Conservation (phyloP, 2,797 vertebrate genomes). For the Sebastes oblongus region DNA sequence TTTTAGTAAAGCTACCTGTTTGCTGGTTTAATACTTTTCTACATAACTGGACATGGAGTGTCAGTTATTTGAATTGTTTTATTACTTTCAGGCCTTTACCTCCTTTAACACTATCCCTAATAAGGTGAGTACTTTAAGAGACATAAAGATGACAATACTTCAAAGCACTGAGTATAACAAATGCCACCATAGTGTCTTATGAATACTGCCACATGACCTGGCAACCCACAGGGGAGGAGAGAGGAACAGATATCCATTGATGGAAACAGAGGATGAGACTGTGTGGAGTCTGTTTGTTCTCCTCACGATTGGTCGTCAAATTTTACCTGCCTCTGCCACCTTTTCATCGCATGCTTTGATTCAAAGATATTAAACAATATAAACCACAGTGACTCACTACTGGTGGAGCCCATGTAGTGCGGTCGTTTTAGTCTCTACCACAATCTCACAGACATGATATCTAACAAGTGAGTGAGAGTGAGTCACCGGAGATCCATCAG, state of each 20-base stretch:
- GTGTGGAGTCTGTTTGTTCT: constrained; percentile 27
- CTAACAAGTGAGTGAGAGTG: constrained; percentile 55
- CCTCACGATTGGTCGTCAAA: constrained; percentile 64
- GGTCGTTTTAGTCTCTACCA: background rate
- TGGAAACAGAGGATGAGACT: constrained; percentile 25
- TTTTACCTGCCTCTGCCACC: constrained; percentile 63
- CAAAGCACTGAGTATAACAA: background rate
- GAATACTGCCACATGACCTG: constrained; percentile 8
- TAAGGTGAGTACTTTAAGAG: background rate
- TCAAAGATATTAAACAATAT: constrained; percentile 45
- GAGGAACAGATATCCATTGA: constrained; percentile 61
- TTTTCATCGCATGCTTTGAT: constrained; percentile 59
- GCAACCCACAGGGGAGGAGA: background rate
- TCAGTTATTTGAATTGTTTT: background rate
- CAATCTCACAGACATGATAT: constrained; percentile 60
- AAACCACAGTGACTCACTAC: constrained; percentile 30
- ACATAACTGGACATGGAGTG: background rate
- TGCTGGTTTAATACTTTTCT: background rate
- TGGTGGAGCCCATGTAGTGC: constrained; percentile 1
- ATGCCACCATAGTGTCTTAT: background rate
- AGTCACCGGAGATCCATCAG: constrained; percentile 31
- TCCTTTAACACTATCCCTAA: background rate
- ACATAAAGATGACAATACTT: background rate
- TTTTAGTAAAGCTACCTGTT: background rate
- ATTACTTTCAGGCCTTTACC: background rate